phyloP scores from a whole-genome alignment of 2,797 vertebrate species.

The Babyrousa celebensis region DNA sequence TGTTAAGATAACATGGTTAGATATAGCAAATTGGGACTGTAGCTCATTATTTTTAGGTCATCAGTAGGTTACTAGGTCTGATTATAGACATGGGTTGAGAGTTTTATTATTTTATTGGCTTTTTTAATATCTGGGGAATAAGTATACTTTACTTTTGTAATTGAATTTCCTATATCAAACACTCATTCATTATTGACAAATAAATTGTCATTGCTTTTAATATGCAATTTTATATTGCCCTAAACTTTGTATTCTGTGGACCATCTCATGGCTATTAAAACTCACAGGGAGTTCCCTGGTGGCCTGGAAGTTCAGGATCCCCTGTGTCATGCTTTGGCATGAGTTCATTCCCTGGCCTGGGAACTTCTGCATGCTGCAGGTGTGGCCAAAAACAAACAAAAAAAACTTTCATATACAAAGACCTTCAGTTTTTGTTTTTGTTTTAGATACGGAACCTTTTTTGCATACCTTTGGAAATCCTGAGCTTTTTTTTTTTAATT shows the following conservation, averaged over 20 bases:
- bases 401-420: not conserved
- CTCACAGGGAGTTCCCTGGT: too few species aligned
- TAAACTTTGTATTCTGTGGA: not conserved
- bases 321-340: too few species aligned
- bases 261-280: not conserved
- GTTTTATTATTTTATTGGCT: constrained; percentile 22
- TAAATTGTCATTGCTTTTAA: constrained; percentile 35
- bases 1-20: not conserved
- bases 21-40: too few species aligned
- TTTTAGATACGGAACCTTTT: not conserved
- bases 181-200: constrained; percentile 34
- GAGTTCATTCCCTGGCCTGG: too few species aligned
- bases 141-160: not conserved
- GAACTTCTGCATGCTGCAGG: too few species aligned
- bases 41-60: constrained; percentile 50
- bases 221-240: constrained; percentile 32
- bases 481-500: not conserved
- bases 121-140: constrained; percentile 54
- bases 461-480: constrained; percentile 36
- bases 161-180: constrained; percentile 31
- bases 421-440: not conserved
- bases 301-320: too few species aligned
- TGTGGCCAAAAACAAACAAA: too few species aligned
- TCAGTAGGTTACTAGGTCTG: not conserved
- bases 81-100: not conserved